phyloP scores from a whole-genome alignment of 1,140 invertebrate species.

The Teleogryllus occipitalis region DNA sequence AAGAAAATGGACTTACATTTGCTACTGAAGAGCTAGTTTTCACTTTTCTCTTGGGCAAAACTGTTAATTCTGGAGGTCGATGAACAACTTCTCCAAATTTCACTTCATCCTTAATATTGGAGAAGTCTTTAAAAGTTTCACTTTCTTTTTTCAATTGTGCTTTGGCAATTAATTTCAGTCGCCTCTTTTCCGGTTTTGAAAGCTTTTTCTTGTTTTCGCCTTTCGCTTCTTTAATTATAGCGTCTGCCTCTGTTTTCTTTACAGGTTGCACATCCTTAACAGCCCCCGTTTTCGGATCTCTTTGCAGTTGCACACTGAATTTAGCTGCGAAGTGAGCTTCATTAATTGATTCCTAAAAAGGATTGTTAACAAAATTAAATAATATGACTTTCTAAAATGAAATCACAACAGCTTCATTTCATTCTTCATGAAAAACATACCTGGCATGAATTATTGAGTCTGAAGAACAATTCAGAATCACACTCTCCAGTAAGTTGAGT shows the following conservation, averaged over 20 bases:
- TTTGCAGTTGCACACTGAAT: constrained; percentile 42
- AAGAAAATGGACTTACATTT: too few relatives aligned
- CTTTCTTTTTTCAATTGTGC: constrained; percentile 25
- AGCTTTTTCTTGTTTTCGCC: constrained; percentile 25
- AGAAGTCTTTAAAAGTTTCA: constrained; percentile 31
- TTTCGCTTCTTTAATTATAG: constrained; percentile 27
- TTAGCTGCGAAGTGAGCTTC: constrained; percentile 43
- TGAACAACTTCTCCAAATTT: constrained; percentile 59
- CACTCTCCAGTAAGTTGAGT: constrained; percentile 40
- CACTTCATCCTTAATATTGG: constrained; percentile 43
- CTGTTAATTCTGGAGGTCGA: constrained; percentile 49
- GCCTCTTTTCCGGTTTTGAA: not conserved
- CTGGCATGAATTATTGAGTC: constrained; percentile 38
- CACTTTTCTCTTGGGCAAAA: constrained; percentile 38
- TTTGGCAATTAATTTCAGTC: constrained; percentile 27
- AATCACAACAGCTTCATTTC: not conserved
- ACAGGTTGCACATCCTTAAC: constrained; percentile 28
- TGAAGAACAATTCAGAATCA: constrained; percentile 37
- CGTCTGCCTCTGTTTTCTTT: constrained; percentile 35
- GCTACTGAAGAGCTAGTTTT: too few relatives aligned
- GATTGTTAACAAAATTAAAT: not conserved
- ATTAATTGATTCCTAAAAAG: constrained; percentile 20
- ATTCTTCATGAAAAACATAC: not conserved
- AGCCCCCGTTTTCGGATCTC: constrained; percentile 37
- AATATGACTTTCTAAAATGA: not conserved